Evolutionary conservation across 2,113 vertebrate genomes (phyloP).

Genomic region (Xiphias gladius): DNA sequence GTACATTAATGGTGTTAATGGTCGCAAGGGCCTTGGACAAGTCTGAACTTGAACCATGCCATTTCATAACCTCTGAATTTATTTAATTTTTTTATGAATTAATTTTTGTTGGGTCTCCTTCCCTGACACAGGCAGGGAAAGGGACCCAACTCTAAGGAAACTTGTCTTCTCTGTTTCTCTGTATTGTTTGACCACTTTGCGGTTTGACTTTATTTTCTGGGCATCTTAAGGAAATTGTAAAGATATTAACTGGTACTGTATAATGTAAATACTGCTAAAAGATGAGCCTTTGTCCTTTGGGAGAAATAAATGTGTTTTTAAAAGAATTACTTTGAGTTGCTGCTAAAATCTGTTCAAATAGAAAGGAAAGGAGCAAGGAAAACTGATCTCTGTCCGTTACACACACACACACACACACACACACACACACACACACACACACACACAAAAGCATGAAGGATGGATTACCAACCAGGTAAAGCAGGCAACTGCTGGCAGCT

Average conservation of each 20-base stretch:
- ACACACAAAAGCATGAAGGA: too few relatives aligned
- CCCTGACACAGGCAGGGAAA: neutral
- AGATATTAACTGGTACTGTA: constrained; percentile 69
- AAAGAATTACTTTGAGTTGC: constrained; percentile 22
- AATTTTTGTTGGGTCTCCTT: constrained; percentile 23
- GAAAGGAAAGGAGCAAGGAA: neutral
- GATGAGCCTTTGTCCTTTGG: constrained; percentile 69
- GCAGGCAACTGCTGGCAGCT: too few relatives aligned
- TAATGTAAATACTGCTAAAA: constrained; percentile 81
- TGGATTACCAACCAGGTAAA: too few relatives aligned
- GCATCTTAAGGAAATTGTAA: constrained; percentile 60
- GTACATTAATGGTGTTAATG: constrained; percentile 45
- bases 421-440: too few relatives aligned
- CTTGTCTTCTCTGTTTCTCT: constrained; percentile 41
- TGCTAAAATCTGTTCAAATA: constrained; percentile 20
- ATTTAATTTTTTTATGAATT: constrained; percentile 72
- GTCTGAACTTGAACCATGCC: constrained; percentile 55
- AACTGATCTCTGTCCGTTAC: too few relatives aligned
- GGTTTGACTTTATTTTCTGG: constrained; percentile 36
- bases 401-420: too few relatives aligned
- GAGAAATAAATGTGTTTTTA: constrained; percentile 75
- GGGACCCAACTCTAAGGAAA: too few relatives aligned
- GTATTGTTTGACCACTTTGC: constrained; percentile 47
- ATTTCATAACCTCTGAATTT: constrained; percentile 65
- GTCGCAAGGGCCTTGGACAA: constrained; percentile 28